These are phyloP conservation scores for Pseudocheirus occidentalis DNA, from an alignment of 2,797 vertebrate genomes.

Conservation along the genomic window DNA sequence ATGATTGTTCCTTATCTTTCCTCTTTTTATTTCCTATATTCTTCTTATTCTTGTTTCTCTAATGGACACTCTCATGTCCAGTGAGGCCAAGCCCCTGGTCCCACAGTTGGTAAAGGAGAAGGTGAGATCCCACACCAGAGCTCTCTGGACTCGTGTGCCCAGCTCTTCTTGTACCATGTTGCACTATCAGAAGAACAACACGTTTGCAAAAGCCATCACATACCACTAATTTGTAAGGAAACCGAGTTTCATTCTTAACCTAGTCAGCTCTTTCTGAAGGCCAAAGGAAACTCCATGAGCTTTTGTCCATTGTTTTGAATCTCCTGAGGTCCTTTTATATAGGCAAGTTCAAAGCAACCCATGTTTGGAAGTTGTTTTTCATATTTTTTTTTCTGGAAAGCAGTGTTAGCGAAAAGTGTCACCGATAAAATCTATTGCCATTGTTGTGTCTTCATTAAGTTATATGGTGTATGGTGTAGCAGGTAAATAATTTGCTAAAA, in stretches of 20 bases:
- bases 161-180: neutral
- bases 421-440: slow-evolving; percentile 54
- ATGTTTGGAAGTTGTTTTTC: neutral
- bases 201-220: neutral
- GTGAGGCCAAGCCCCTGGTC: neutral
- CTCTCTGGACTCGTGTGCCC: neutral
- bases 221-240: neutral
- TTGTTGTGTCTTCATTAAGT: slow-evolving; percentile 48
- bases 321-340: neutral
- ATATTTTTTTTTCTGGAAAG: neutral
- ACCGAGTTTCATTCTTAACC: neutral
- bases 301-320: neutral
- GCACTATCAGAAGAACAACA: neutral
- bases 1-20: neutral
- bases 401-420: slow-evolving; percentile 18
- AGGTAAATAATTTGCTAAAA: slow-evolving; percentile 46
- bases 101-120: neutral
- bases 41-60: neutral
- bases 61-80: neutral
- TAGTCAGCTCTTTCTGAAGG: neutral
- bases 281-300: neutral
- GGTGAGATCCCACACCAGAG: neutral
- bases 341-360: neutral
- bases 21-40: neutral
- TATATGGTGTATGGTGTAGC: slow-evolving; percentile 22